Evolutionary conservation across 2,888 invertebrate genomes (phyloP), one percentile per base, ranked within the genome.

Genomic region (Meandrusa payeni): DNA sequence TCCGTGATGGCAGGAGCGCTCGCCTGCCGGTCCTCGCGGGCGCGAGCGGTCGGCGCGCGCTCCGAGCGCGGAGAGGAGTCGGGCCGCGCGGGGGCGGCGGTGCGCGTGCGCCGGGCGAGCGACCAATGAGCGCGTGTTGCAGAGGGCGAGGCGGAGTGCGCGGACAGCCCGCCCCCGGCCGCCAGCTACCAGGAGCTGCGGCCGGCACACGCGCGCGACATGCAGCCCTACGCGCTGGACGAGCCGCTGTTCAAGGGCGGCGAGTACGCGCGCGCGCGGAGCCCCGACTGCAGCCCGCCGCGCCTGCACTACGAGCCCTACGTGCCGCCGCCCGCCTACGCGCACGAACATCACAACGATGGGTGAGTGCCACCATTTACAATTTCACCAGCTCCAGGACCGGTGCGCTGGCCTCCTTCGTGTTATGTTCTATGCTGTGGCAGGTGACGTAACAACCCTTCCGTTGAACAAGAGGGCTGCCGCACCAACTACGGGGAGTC

Each of bases 151-250:
- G 66, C 71, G 68, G 73, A 66, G 69, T 61, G 72, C 58, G 71
- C 64, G 64, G 73, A 71, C 64, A 76, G 79, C 69, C 77, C 81
- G 70, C 76, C 78, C 71, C 76, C 73, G 67, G 69, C 62, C 70
- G 67, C 78, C 77, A 74, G 81, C 81, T 82, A 83, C 81, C 81
- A 83, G 75, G 83, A 83, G 81, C 76, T 83, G 68, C 75, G 80
- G 63, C 77, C 78, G 56, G 44, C 59, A 54, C 59, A 71, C 75
- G 70, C 76, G 67, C 81, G 83, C 72, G 83, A 80, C 76, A 79
- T 82, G 82, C 80, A 78, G 72, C 51, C 76, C 58, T 81, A 82
- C 75, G 71, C 72, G 72, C 48, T 55, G 43, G 58, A 58, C 39
- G 58, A 58, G 48, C 44, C 55, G 51, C 54, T 59, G 43, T 58